These are phyloP conservation scores for Pogonomyrmex californicus DNA, from an alignment of 1,140 invertebrate genomes.

Conservation along the genomic window DNA sequence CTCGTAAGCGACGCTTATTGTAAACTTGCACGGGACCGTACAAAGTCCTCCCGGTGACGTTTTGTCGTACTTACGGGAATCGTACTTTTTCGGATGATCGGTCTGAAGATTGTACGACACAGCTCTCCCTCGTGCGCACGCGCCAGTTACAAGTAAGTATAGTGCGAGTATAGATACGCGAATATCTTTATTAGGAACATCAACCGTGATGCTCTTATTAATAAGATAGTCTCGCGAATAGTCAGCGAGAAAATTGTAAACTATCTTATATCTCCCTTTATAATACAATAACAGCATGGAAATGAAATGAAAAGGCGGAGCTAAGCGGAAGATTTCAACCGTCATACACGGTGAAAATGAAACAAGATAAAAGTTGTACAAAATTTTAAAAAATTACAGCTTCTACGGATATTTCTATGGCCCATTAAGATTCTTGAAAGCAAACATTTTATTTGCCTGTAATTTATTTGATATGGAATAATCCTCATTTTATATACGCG, in stretches of 20 bases:
- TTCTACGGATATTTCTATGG: too few species aligned
- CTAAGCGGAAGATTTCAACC: background rate
- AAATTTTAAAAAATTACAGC: background rate
- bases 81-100: conserved; percentile 62
- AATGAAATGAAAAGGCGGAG: background rate
- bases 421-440: background rate
- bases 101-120: conserved; percentile 53
- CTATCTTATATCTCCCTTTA: background rate
- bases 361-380: background rate
- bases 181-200: background rate
- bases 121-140: background rate
- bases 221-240: background rate
- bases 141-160: background rate
- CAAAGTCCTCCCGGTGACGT: conserved; percentile 59
- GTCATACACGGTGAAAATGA: background rate
- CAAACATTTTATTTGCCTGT: background rate
- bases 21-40: conserved; percentile 70
- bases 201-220: background rate
- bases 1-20: conserved; percentile 76
- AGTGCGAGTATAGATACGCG: background rate
- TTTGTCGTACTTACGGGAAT: conserved; percentile 70
- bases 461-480: background rate
- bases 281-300: background rate
- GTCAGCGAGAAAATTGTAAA: background rate
- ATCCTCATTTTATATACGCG: too few species aligned